These are phyloP conservation scores for Phacellophora camtschatica DNA, from an alignment of 30 jellyfish, hydroid and myxozoan genomes.

Conservation along the genomic window DNA sequence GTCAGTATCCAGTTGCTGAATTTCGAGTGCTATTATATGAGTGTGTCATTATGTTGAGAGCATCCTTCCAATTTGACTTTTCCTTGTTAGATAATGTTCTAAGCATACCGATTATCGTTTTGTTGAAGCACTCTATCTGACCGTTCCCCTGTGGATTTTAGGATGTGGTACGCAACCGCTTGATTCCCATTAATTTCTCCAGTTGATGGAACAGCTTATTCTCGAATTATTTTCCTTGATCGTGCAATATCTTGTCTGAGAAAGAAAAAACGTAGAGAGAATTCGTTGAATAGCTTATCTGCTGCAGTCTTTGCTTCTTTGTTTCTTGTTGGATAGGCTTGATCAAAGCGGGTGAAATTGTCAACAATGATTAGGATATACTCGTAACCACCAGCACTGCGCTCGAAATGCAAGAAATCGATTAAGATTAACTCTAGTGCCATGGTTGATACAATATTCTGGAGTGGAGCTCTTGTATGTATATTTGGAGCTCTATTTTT, in stretches of 20 bases:
- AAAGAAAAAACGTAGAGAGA: slow-evolving; percentile 43
- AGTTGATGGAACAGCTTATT: slow-evolving; percentile 34
- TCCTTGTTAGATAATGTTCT: slow-evolving; percentile 29
- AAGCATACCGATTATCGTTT: slow-evolving; percentile 35
- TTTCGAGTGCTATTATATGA: slow-evolving; percentile 58
- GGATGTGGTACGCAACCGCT: slow-evolving; percentile 26
- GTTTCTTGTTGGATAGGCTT: slow-evolving; percentile 54
- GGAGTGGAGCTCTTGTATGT: slow-evolving; percentile 46
- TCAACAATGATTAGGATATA: slow-evolving; percentile 55
- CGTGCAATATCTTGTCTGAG: slow-evolving; percentile 30
- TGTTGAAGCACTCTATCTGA: slow-evolving; percentile 31
- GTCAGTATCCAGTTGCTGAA: slow-evolving; percentile 41
- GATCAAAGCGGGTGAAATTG: slow-evolving; percentile 32
- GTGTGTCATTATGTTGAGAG: slow-evolving; percentile 17
- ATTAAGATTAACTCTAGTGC: slow-evolving; percentile 30
- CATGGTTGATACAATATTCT: slow-evolving; percentile 20
- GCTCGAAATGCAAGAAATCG: slow-evolving; percentile 24
- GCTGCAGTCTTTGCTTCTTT: slow-evolving; percentile 50
- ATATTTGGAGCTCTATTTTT: slow-evolving; percentile 7
- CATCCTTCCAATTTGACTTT: slow-evolving; percentile 52
- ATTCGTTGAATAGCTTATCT: slow-evolving; percentile 1
- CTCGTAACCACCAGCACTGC: slow-evolving; percentile 53
- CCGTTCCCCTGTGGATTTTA: slow-evolving; percentile 60
- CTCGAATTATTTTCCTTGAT: slow-evolving; percentile 59
- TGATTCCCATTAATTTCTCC: slow-evolving; percentile 12